Evolutionary conservation across 2,888 invertebrate genomes (phyloP), one percentile per base, ranked within the genome.

Genomic region (Tridacna gigas): DNA sequence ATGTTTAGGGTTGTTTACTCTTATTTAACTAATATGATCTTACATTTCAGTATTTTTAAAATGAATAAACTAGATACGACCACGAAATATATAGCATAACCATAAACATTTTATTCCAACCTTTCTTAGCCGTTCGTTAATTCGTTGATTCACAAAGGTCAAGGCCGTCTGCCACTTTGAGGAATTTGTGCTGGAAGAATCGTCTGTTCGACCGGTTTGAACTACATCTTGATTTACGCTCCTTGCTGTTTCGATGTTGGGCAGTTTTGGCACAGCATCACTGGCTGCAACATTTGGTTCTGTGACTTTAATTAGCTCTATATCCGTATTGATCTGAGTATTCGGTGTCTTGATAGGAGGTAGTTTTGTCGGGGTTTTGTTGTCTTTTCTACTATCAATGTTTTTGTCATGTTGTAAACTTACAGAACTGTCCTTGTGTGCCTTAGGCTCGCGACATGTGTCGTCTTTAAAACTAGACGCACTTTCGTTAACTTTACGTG

Each of bases 81-180:
- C 20, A 20, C 56, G 20, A 3, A 56, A 20, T 56, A 5, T 9
- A 3, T n/a, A 65, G 25, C 15, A 18, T 65, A 22, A 65, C 22
- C 22, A 26, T 65, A 65, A 37, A 37, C 37, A 20, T 37, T 28
- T 37, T 20, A 71, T n/a, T 22, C 67, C 45, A 79, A 86, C 86
- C 37, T 71, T 63, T 45, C 74, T 78, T 15, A 85, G 71, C 48
- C 89, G 77, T 47, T 89, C 87, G 20, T 90, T 88, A 67, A 92
- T 90, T 51, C 88, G 78, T 66, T 91, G 83, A 71, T 91, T 91
- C n/a, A 91, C 90, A 80, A 91, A 89, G 71, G 87, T 88, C 79
- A 88, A 85, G 0, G 91, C 87, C 12, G 88, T 84, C 37, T 89
- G 80, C 91, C 91, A 91, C 26, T 82, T 86, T 13, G 83, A 76